Percentiles rank a stretch among this genome's conserved stretches.
Conservation (phyloP, 2,888 invertebrate genomes). For the Callosobruchus maculatus region DNA sequence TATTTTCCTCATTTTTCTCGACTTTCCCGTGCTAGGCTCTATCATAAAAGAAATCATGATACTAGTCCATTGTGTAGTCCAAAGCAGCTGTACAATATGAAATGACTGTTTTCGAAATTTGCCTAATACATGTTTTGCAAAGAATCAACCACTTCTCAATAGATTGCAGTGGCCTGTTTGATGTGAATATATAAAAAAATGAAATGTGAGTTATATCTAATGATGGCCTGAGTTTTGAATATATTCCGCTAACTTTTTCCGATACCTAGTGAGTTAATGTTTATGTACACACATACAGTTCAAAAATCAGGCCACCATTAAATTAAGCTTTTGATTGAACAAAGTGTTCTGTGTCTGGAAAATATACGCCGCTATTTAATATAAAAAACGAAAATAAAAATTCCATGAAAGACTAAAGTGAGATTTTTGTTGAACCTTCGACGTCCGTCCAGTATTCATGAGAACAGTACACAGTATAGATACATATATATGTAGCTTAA, state of each 20-base stretch:
- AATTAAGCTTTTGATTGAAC: neutral
- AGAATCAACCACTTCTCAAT: too few relatives aligned
- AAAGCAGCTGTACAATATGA: neutral
- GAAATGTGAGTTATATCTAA: neutral
- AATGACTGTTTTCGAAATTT: neutral
- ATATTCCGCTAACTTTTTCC: neutral
- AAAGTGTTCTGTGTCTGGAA: neutral
- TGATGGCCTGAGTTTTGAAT: neutral
- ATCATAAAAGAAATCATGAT: too few relatives aligned
- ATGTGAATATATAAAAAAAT: neutral
- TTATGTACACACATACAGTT: neutral
- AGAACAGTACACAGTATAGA: slow-evolving; percentile 2
- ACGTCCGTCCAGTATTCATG: neutral
- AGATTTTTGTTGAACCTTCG: slow-evolving; percentile 6
- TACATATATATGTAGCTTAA: neutral
- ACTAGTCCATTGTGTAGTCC: too few relatives aligned
- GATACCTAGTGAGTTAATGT: neutral
- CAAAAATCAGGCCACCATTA: neutral
- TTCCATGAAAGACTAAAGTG: slow-evolving; percentile 22
- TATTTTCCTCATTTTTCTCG: too few relatives aligned
- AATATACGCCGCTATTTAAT: slow-evolving; percentile 2
- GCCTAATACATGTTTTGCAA: neutral
- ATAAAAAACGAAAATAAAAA: slow-evolving; percentile 2
- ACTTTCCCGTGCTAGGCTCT: too few relatives aligned
- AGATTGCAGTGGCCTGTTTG: neutral